A percentile compares a stretch with the other conserved stretches of the same genome.
Evolutionary conservation across 2,888 invertebrate genomes (phyloP).

Genomic region (Melipona beecheii): DNA sequence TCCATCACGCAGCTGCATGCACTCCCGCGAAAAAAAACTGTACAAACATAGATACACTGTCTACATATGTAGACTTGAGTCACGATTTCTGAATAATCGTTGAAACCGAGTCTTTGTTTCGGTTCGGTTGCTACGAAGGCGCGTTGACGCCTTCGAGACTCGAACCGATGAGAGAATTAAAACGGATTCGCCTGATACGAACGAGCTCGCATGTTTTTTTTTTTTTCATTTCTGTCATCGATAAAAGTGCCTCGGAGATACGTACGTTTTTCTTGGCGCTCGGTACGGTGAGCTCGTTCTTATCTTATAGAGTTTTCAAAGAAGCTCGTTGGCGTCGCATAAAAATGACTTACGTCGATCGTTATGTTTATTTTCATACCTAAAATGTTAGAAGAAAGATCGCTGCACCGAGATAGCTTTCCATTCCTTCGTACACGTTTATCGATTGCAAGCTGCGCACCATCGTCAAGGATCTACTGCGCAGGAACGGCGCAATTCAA

Average conservation of each 20-base stretch:
- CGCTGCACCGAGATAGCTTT: slow-evolving; percentile 9
- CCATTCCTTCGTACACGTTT: slow-evolving; percentile 11
- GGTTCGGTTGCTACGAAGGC: slow-evolving; percentile 57
- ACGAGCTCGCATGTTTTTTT: background rate
- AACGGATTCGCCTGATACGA: slow-evolving; percentile 12
- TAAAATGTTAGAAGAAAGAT: slow-evolving; percentile 13
- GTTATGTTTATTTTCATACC: background rate
- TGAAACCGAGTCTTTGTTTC: slow-evolving; percentile 54
- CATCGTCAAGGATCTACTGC: slow-evolving; percentile 26
- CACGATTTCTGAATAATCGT: slow-evolving; percentile 73
- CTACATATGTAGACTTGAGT: slow-evolving; percentile 62
- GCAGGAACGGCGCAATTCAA: slow-evolving; percentile 38
- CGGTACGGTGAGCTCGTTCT: background rate
- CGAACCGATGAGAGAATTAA: slow-evolving; percentile 14
- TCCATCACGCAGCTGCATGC: slow-evolving; percentile 35
- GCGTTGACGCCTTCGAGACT: slow-evolving; percentile 49
- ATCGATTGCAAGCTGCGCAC: slow-evolving; percentile 42
- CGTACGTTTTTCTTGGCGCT: background rate
- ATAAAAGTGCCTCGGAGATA: slow-evolving; percentile 1
- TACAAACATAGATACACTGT: slow-evolving; percentile 36
- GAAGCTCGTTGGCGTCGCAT: background rate
- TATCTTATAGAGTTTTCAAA: background rate
- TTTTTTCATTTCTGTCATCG: background rate
- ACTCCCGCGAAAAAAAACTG: slow-evolving; percentile 37
- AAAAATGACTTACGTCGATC: background rate